These are phyloP conservation scores for Premnoplex brunnescens DNA, from an alignment of 2,797 vertebrate species.

Conservation along the genomic window DNA sequence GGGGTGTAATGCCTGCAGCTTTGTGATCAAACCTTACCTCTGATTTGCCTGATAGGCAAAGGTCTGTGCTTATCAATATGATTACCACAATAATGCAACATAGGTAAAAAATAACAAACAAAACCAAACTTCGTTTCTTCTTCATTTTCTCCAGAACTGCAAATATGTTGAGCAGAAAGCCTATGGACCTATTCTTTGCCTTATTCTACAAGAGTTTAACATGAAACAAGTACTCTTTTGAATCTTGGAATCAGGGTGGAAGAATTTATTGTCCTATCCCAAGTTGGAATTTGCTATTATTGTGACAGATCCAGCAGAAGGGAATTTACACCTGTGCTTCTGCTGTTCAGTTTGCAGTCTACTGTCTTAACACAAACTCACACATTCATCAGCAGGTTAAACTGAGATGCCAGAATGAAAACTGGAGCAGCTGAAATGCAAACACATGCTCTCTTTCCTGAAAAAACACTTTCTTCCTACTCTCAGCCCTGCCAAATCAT, in stretches of 20 bases:
- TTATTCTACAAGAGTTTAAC: neutral
- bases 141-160: neutral
- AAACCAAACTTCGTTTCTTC: accelerated
- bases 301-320: neutral
- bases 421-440: constrained; percentile 12
- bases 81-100: neutral
- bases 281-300: neutral
- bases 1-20: neutral
- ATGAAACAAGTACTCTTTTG: neutral
- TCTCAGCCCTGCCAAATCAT: neutral
- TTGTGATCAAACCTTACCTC: neutral
- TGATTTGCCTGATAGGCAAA: neutral
- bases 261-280: neutral
- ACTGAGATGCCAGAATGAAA: constrained; percentile 25
- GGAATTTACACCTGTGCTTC: constrained; percentile 14
- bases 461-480: neutral
- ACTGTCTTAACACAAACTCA: neutral
- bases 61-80: neutral
- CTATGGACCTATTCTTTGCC: neutral
- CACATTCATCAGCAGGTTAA: constrained; percentile 16
- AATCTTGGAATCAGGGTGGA: neutral
- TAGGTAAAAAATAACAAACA: too few species aligned
- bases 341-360: constrained; percentile 19
- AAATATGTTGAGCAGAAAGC: neutral
- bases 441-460: neutral